Conservation (phyloP, 2,888 invertebrate species). For the Nymphalis urticae region DNA sequence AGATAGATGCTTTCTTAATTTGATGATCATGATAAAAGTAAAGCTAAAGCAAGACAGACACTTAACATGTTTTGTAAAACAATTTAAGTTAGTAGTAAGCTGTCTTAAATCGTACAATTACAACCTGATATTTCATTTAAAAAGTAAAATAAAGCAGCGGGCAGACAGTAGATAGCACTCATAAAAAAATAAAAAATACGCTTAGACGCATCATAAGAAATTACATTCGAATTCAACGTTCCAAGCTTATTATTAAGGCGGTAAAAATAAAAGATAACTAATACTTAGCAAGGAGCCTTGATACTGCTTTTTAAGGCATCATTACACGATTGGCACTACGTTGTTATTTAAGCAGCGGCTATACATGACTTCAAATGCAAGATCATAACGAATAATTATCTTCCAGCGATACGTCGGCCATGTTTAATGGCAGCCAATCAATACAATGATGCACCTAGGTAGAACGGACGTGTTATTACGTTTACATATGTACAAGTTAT, state of each 20-base stretch:
- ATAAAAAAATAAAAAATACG: background rate
- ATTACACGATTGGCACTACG: constrained; percentile 13
- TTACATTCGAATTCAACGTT: background rate
- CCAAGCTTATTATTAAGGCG: constrained; percentile 10
- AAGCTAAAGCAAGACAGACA: no score
- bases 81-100: no score
- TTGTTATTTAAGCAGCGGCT: constrained; percentile 7
- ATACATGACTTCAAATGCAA: background rate
- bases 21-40: no score
- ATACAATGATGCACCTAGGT: constrained; percentile 6
- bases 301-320: constrained; percentile 6
- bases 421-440: constrained; percentile 24
- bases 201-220: background rate
- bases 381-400: constrained; percentile 12
- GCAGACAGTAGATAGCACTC: no score
- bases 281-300: constrained; percentile 9
- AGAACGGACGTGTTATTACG: background rate
- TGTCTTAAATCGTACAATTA: no score
- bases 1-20: no score
- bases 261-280: constrained; percentile 17
- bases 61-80: no score
- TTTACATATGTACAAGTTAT: background rate
- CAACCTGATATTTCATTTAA: no score
- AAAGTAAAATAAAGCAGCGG: no score
- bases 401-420: constrained; percentile 2